phyloP scores from a whole-genome alignment of 2,888 invertebrate species.

The Abscondita cerata region DNA sequence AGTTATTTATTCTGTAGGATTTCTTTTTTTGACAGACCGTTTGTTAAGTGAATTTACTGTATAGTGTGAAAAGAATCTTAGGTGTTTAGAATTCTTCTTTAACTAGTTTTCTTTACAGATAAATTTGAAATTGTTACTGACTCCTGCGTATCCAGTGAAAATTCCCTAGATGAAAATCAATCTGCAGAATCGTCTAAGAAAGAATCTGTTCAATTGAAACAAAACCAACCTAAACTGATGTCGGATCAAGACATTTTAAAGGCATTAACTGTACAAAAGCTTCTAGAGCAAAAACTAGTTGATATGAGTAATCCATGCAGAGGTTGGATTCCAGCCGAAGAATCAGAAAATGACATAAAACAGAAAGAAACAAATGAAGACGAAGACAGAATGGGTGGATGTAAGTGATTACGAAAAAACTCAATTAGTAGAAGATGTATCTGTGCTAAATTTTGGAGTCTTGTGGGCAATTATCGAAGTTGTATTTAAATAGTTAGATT shows the following conservation, averaged over 20 bases:
- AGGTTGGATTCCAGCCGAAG: slow-evolving; percentile 46
- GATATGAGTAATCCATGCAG: slow-evolving; percentile 48
- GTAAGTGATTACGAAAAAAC: slow-evolving; percentile 26
- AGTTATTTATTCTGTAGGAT: too few relatives aligned
- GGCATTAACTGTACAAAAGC: slow-evolving; percentile 44
- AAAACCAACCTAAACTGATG: background rate
- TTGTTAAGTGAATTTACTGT: too few relatives aligned
- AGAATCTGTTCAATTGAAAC: background rate
- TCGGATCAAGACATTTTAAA: slow-evolving; percentile 28
- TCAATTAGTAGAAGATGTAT: slow-evolving; percentile 38
- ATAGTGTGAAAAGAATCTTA: too few relatives aligned
- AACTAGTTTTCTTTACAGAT: background rate
- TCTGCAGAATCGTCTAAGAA: too few relatives aligned
- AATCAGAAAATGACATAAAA: background rate
- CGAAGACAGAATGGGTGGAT: slow-evolving; percentile 14
- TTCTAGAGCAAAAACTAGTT: slow-evolving; percentile 49
- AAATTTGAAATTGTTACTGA: background rate
- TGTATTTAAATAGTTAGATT: slow-evolving; percentile 54
- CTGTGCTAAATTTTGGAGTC: slow-evolving; percentile 50
- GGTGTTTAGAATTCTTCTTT: too few relatives aligned
- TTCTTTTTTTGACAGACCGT: too few relatives aligned
- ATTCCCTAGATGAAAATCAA: background rate
- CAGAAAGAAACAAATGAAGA: background rate
- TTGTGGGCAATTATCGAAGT: slow-evolving; percentile 54
- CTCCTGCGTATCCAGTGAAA: background rate